phyloP scores from a whole-genome alignment of 2,113 vertebrate genomes.

The Carollia perspicillata region DNA sequence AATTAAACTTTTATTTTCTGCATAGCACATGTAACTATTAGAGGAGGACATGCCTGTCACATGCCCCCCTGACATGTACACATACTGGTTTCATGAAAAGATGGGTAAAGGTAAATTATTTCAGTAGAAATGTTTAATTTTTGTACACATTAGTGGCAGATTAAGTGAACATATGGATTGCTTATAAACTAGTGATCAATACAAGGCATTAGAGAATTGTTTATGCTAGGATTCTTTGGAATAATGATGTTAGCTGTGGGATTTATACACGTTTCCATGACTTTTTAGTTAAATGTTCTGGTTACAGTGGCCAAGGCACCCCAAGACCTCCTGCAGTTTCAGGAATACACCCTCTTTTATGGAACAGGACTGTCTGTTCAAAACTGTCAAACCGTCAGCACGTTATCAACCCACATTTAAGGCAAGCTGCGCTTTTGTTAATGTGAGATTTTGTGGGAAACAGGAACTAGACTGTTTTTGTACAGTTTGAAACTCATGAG shows the following conservation, averaged over 20 bases:
- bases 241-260: background rate
- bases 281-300: background rate
- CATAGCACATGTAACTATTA: background rate
- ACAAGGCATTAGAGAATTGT: background rate
- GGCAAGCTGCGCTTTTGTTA: slow-evolving; percentile 3
- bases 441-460: background rate
- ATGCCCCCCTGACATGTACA: fast-evolving
- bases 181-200: background rate
- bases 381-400: slow-evolving; percentile 36
- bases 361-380: background rate
- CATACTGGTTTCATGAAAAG: background rate
- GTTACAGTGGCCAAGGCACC: background rate
- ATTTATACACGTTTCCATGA: background rate
- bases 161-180: background rate
- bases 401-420: slow-evolving; percentile 6
- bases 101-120: background rate
- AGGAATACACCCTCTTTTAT: background rate
- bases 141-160: background rate
- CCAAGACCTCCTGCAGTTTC: background rate
- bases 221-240: background rate
- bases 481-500: background rate
- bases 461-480: slow-evolving; percentile 16
- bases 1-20: background rate
- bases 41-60: background rate
- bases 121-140: background rate